Evolutionary conservation across 2,888 invertebrate species (phyloP).

Genomic region (Lasioglossum marginatum): DNA sequence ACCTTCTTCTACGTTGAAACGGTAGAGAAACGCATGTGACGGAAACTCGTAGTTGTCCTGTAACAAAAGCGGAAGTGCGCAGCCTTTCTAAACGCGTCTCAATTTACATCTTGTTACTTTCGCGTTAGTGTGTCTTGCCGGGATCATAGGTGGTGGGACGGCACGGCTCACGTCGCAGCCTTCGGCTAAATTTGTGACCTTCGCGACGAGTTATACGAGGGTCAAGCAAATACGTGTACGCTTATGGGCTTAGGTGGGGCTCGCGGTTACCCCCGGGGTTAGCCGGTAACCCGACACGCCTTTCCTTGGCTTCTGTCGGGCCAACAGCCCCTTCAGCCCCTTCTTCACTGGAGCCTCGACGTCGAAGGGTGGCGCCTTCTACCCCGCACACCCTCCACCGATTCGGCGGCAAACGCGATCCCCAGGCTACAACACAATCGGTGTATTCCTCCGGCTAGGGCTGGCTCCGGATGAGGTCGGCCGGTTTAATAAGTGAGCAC

Average conservation of each 20-base stretch:
- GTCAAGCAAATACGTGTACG: slow-evolving; percentile 72
- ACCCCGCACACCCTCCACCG: slow-evolving; percentile 70
- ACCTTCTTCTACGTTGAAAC: no score
- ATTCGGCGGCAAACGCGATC: slow-evolving; percentile 41
- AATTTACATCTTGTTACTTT: slow-evolving; percentile 59
- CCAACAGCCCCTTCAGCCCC: slow-evolving; percentile 80
- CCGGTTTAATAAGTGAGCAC: slow-evolving; percentile 52
- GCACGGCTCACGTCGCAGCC: slow-evolving; percentile 39
- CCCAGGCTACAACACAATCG: slow-evolving; percentile 56
- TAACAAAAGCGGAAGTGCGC: slow-evolving; percentile 21
- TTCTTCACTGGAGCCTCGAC: slow-evolving; percentile 67
- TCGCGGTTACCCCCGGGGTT: slow-evolving; percentile 81
- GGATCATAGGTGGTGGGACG: slow-evolving; percentile 51
- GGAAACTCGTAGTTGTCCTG: not conserved
- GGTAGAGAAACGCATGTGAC: not conserved
- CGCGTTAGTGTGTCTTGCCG: slow-evolving; percentile 25
- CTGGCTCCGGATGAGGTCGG: slow-evolving; percentile 31
- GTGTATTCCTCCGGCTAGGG: slow-evolving; percentile 45
- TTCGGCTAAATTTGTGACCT: slow-evolving; percentile 63
- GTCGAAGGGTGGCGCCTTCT: slow-evolving; percentile 77
- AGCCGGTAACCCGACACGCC: slow-evolving; percentile 82
- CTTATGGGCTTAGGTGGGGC: slow-evolving; percentile 77
- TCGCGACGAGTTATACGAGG: slow-evolving; percentile 66
- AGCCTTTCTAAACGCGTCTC: slow-evolving; percentile 55
- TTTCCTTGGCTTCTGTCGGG: slow-evolving; percentile 84